A percentile compares a stretch with the other conserved stretches of the same genome.
phyloP scores from a whole-genome alignment of 2,888 invertebrate genomes.

The Dermolepida albohirtum region DNA sequence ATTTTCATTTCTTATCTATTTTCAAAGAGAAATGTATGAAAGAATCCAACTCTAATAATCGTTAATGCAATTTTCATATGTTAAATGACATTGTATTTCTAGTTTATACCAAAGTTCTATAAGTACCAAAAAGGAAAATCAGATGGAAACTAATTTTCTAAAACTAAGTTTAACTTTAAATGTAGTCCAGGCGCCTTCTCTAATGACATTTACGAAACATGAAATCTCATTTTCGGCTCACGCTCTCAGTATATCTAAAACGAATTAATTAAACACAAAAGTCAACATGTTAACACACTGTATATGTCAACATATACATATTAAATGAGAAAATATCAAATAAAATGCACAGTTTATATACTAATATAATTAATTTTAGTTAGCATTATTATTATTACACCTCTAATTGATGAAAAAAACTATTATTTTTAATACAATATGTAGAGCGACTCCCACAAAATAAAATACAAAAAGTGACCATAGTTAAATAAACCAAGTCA shows the following conservation, averaged over 20 bases:
- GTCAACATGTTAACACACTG: too few species aligned
- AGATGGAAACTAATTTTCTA: too few species aligned
- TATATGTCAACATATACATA: background rate
- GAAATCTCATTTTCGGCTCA: background rate
- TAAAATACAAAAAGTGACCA: background rate
- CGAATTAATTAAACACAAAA: constrained; percentile 5
- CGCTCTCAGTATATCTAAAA: background rate
- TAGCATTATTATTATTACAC: background rate
- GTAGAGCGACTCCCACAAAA: too few species aligned
- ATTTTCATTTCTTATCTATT: too few species aligned
- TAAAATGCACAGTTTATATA: background rate
- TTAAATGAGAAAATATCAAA: background rate
- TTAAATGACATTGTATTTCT: too few species aligned
- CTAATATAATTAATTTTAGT: background rate
- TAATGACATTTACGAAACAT: background rate
- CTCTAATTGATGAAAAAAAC: too few species aligned
- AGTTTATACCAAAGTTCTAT: too few species aligned
- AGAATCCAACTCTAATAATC: too few species aligned
- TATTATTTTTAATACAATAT: too few species aligned
- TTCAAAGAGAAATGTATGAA: too few species aligned
- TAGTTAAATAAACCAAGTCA: background rate
- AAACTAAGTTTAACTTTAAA: background rate
- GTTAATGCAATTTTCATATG: too few species aligned
- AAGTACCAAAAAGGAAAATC: too few species aligned
- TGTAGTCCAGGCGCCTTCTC: background rate